A percentile compares a stretch with the other conserved stretches of the same genome.
phyloP scores from a whole-genome alignment of 2,888 invertebrate genomes.

The Stenotaenia linearis region DNA sequence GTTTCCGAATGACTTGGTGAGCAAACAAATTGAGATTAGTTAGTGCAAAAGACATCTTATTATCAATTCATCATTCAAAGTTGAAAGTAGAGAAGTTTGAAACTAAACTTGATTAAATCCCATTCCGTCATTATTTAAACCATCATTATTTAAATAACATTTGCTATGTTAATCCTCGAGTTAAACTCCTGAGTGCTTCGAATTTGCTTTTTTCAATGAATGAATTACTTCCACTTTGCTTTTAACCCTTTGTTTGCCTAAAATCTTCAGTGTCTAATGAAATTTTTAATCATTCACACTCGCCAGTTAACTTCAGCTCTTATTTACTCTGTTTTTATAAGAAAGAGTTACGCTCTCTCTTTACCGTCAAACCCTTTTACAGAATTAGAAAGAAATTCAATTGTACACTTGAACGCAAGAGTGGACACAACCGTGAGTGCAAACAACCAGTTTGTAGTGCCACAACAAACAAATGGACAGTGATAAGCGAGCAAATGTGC shows the following conservation, averaged over 20 bases:
- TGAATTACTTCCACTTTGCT: background rate
- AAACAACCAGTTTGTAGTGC: background rate
- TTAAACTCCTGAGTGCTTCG: too few relatives aligned
- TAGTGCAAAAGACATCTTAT: too few relatives aligned
- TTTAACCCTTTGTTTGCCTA: background rate
- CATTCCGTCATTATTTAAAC: too few relatives aligned
- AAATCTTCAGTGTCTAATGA: background rate
- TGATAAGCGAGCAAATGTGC: constrained; percentile 2
- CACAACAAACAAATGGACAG: background rate
- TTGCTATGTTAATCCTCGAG: too few relatives aligned
- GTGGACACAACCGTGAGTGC: background rate
- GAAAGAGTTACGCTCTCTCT: background rate
- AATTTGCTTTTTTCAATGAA: background rate
- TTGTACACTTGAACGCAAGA: constrained; percentile 9
- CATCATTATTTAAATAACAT: too few relatives aligned
- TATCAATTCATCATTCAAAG: too few relatives aligned
- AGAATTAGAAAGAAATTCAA: constrained; percentile 1
- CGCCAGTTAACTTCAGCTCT: background rate
- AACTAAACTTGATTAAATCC: too few relatives aligned
- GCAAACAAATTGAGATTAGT: too few relatives aligned
- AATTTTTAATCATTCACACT: background rate
- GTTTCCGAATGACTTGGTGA: too few relatives aligned
- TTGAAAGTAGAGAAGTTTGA: too few relatives aligned
- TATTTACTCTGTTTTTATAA: background rate
- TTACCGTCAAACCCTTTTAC: background rate